Evolutionary conservation across 2,888 invertebrate species (phyloP).

Genomic region (Harpalus rubripes): DNA sequence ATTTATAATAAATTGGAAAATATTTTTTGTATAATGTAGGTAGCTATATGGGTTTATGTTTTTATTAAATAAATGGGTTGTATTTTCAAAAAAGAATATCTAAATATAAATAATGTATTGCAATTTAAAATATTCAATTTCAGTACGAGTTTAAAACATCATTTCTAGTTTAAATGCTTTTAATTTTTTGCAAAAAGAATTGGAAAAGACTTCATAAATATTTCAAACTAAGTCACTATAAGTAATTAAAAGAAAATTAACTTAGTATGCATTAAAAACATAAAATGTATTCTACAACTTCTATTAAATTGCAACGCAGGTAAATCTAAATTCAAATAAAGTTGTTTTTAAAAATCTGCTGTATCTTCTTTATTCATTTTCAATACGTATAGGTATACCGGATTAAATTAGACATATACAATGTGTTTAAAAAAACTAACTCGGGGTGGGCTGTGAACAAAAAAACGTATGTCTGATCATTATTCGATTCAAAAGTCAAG

Average conservation of each 20-base stretch:
- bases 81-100: neutral
- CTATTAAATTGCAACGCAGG: neutral
- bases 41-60: too few relatives aligned
- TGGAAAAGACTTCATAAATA: neutral
- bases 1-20: too few relatives aligned
- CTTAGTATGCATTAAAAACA: neutral
- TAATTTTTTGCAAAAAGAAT: neutral
- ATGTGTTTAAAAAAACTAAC: too few relatives aligned
- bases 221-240: neutral
- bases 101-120: neutral
- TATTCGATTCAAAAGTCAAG: too few relatives aligned
- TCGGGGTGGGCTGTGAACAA: too few relatives aligned
- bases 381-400: too few relatives aligned
- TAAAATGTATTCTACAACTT: neutral
- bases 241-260: slow-evolving; percentile 2
- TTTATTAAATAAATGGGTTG: too few relatives aligned
- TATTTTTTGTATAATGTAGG: too few relatives aligned
- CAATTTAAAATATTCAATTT: neutral
- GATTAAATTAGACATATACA: too few relatives aligned
- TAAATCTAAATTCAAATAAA: neutral
- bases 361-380: too few relatives aligned
- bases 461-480: too few relatives aligned
- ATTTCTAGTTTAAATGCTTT: neutral
- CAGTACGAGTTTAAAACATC: neutral
- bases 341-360: neutral